Conservation (phyloP, 1,140 invertebrate species). For the Brevipalpus yothersi region DNA sequence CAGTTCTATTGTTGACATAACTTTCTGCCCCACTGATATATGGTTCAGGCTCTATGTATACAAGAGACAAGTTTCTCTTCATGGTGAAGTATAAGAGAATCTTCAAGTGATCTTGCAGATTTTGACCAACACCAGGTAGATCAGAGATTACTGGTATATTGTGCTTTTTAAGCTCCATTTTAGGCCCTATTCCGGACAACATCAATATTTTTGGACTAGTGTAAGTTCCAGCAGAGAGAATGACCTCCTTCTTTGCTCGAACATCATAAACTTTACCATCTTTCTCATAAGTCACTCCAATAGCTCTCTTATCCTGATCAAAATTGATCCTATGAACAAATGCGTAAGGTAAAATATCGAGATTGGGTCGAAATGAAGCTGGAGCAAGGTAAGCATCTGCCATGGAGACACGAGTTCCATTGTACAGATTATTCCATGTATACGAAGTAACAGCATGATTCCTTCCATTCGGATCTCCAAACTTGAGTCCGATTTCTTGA, state of each 20-base stretch:
- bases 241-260: slow-evolving; percentile 44
- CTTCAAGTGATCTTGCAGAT: slow-evolving; percentile 22
- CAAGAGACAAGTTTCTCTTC: neutral
- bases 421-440: slow-evolving; percentile 52
- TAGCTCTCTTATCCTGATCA: neutral
- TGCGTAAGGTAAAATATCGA: slow-evolving; percentile 56
- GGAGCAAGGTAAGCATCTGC: slow-evolving; percentile 67
- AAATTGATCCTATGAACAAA: slow-evolving; percentile 58
- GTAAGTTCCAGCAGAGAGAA: slow-evolving; percentile 57
- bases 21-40: too few relatives aligned
- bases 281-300: slow-evolving; percentile 18
- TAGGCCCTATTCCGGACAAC: slow-evolving; percentile 63
- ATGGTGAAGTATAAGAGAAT: neutral
- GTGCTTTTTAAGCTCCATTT: neutral
- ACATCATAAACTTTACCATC: slow-evolving; percentile 34
- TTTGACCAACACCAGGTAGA: slow-evolving; percentile 21
- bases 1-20: too few relatives aligned
- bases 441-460: slow-evolving; percentile 33
- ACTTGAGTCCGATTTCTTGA: slow-evolving; percentile 32
- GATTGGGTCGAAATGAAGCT: slow-evolving; percentile 45
- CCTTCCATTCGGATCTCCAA: slow-evolving; percentile 19
- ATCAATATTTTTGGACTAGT: slow-evolving; percentile 73
- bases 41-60: neutral
- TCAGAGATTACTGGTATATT: slow-evolving; percentile 19
- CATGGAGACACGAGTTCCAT: slow-evolving; percentile 44